phyloP scores from a whole-genome alignment of 2,888 invertebrate species.

The Tenthredo mesomela region DNA sequence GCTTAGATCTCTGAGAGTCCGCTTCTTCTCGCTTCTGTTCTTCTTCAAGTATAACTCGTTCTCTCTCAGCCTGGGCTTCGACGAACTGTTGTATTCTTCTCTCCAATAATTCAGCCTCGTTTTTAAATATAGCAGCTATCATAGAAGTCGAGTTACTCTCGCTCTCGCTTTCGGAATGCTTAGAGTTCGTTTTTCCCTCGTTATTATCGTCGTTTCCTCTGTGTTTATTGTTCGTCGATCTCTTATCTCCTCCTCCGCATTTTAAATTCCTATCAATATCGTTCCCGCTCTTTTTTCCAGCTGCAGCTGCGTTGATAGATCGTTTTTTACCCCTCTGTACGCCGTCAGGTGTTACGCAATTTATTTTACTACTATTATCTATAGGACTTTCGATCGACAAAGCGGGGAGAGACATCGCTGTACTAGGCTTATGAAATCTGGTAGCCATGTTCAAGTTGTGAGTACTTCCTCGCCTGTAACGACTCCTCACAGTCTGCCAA shows the following conservation, averaged over 20 bases:
- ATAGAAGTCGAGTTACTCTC: slow-evolving; percentile 74
- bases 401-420: slow-evolving; percentile 90
- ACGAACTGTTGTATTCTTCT: slow-evolving; percentile 76
- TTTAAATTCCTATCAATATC: slow-evolving; percentile 73
- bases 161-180: slow-evolving; percentile 57
- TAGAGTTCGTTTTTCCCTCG: slow-evolving; percentile 74
- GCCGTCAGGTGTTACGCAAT: slow-evolving; percentile 67
- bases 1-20: slow-evolving; percentile 84
- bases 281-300: slow-evolving; percentile 65
- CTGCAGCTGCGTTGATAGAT: slow-evolving; percentile 62
- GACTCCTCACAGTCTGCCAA: slow-evolving; percentile 93
- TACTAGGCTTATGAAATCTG: slow-evolving; percentile 90
- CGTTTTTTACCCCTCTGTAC: slow-evolving; percentile 62
- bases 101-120: slow-evolving; percentile 74
- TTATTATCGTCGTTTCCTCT: slow-evolving; percentile 75
- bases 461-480: slow-evolving; percentile 84
- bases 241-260: slow-evolving; percentile 78
- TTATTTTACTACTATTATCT: slow-evolving; percentile 70
- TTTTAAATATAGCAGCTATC: slow-evolving; percentile 76
- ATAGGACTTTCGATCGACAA: slow-evolving; percentile 77
- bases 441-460: slow-evolving; percentile 82
- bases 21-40: slow-evolving; percentile 82
- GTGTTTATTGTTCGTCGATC: slow-evolving; percentile 75
- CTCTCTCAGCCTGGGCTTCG: slow-evolving; percentile 76
- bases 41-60: slow-evolving; percentile 75